A percentile compares a stretch with the other conserved stretches of the same genome.
These are phyloP conservation scores for Acholoe squamosa DNA, from an alignment of 2,888 invertebrate genomes.

Conservation along the genomic window DNA sequence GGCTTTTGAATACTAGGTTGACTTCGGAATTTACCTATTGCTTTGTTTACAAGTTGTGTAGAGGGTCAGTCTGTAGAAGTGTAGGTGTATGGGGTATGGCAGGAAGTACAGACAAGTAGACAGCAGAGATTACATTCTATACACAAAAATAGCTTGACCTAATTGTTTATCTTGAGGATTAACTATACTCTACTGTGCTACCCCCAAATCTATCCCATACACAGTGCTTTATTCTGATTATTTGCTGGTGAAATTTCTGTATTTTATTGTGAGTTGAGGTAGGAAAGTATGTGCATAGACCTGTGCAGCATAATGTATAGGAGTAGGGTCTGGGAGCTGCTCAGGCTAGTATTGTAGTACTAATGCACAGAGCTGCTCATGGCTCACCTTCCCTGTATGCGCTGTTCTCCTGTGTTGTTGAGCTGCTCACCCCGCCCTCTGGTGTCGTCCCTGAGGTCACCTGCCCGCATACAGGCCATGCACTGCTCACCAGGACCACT, in stretches of 20 bases:
- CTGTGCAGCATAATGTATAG: neutral
- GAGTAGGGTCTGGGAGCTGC: too few species aligned
- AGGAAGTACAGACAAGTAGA: neutral
- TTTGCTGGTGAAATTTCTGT: neutral
- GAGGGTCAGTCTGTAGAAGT: neutral
- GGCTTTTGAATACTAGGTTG: neutral
- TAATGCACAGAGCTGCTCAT: too few species aligned
- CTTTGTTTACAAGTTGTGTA: neutral
- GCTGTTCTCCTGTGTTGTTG: neutral
- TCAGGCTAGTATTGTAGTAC: too few species aligned
- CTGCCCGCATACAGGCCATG: neutral
- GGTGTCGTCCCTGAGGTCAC: neutral
- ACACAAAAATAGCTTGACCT: neutral
- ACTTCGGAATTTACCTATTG: neutral
- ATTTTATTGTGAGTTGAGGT: neutral
- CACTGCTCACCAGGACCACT: neutral
- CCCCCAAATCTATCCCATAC: neutral
- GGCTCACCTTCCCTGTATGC: constrained; percentile 6
- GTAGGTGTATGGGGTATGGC: neutral
- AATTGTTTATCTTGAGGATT: neutral
- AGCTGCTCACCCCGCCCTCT: neutral
- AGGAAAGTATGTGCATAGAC: neutral
- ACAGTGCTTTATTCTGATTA: neutral
- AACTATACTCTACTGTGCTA: neutral
- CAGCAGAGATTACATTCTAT: neutral